These are phyloP conservation scores for Bothrops jararaca DNA, from an alignment of 2,113 vertebrate species.

Conservation along the genomic window DNA sequence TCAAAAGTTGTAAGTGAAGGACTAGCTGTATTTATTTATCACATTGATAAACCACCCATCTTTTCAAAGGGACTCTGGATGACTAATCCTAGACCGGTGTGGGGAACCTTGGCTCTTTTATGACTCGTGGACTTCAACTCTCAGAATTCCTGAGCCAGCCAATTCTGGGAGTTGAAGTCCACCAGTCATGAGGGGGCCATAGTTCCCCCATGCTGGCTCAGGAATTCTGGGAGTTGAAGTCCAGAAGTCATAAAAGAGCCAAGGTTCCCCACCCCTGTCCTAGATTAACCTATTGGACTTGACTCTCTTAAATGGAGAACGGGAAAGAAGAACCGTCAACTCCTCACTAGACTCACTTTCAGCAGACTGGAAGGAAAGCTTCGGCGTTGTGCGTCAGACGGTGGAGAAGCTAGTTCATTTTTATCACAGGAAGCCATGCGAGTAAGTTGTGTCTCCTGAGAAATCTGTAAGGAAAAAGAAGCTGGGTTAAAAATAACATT, in stretches of 20 bases:
- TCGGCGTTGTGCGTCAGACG: slow-evolving; percentile 44
- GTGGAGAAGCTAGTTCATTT: slow-evolving; percentile 58
- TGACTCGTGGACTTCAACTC: too few relatives aligned
- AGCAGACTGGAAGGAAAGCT: slow-evolving; percentile 31
- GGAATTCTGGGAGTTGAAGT: too few relatives aligned
- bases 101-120: too few relatives aligned
- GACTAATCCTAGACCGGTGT: neutral
- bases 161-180: too few relatives aligned
- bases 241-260: too few relatives aligned
- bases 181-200: too few relatives aligned
- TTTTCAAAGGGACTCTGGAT: neutral
- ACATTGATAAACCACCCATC: neutral
- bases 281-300: neutral
- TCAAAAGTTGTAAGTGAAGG: neutral
- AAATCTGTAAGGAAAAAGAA: slow-evolving; percentile 55
- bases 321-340: neutral
- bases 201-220: too few relatives aligned
- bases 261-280: too few relatives aligned
- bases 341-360: slow-evolving; percentile 52
- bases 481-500: slow-evolving; percentile 22
- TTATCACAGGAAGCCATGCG: slow-evolving; percentile 55
- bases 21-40: neutral
- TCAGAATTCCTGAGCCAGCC: too few relatives aligned
- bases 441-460: slow-evolving; percentile 58
- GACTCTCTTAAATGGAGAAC: neutral